phyloP scores from a whole-genome alignment of 2,113 vertebrate species.

The Poecile atricapillus region DNA sequence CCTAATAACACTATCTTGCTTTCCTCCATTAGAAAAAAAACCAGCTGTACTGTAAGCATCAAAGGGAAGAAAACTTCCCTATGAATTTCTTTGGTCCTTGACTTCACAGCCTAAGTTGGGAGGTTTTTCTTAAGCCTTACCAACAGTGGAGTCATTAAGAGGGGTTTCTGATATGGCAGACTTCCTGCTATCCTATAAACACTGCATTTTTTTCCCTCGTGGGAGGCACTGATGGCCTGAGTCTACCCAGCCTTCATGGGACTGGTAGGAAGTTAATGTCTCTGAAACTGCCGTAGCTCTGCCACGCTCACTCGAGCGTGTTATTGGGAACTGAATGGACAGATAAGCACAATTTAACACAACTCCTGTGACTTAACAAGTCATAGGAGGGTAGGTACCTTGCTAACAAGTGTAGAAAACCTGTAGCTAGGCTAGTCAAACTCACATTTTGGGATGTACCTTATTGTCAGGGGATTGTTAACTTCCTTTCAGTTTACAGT shows the following conservation, averaged over 20 bases:
- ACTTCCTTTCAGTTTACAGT: neutral
- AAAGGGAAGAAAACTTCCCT: neutral
- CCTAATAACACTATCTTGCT: neutral
- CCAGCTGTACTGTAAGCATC: fast-evolving
- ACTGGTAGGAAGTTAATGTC: neutral
- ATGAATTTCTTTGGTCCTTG: neutral
- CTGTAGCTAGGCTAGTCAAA: neutral
- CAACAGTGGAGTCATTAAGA: neutral
- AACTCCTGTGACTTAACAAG: neutral
- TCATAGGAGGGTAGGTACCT: neutral
- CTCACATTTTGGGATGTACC: neutral
- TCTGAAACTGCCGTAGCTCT: neutral
- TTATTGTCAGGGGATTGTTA: neutral
- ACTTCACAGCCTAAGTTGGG: neutral
- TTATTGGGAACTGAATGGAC: neutral
- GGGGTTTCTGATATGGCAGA: neutral
- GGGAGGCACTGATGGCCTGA: neutral
- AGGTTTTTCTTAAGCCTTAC: neutral
- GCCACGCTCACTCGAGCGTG: neutral
- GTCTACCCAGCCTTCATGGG: neutral
- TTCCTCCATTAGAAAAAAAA: neutral
- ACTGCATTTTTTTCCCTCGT: neutral
- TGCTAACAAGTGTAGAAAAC: neutral
- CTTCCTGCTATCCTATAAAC: neutral
- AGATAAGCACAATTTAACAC: neutral